Percentiles rank a stretch among this genome's conserved stretches.
phyloP scores from a whole-genome alignment of 2,888 invertebrate species.

The Lordiphosa andalusiaca region DNA sequence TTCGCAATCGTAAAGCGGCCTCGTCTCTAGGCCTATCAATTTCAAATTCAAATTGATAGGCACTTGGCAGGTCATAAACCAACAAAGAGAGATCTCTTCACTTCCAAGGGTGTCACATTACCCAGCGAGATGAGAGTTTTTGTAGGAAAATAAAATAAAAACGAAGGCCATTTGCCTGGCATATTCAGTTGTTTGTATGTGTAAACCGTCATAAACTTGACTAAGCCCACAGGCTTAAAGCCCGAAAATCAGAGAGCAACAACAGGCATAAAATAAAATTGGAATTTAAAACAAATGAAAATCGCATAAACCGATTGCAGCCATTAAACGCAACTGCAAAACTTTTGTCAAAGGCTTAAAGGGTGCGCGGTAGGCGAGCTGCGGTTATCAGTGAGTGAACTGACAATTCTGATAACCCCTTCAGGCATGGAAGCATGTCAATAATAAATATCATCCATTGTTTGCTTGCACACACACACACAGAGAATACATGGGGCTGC shows the following conservation, averaged over 20 bases:
- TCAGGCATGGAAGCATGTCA: slow-evolving; percentile 51
- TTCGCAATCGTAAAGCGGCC: slow-evolving; percentile 25
- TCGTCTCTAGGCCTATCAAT: slow-evolving; percentile 47
- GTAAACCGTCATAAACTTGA: slow-evolving; percentile 54
- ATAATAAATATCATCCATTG: slow-evolving; percentile 69
- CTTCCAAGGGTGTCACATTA: slow-evolving; percentile 22
- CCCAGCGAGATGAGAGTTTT: slow-evolving; percentile 26
- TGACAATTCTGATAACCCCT: slow-evolving; percentile 65
- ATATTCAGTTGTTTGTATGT: slow-evolving; percentile 19
- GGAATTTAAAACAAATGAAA: slow-evolving; percentile 56
- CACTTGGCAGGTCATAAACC: slow-evolving; percentile 54
- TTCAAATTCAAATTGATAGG: slow-evolving; percentile 40
- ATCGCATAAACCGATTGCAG: slow-evolving; percentile 47
- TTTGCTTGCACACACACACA: slow-evolving; percentile 43
- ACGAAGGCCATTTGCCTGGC: slow-evolving; percentile 24
- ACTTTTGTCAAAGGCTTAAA: slow-evolving; percentile 55
- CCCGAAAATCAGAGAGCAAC: slow-evolving; percentile 17
- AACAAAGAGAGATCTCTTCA: slow-evolving; percentile 20
- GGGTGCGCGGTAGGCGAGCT: slow-evolving; percentile 8
- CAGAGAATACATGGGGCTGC: slow-evolving; percentile 11
- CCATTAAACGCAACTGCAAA: slow-evolving; percentile 26
- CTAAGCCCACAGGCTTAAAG: slow-evolving; percentile 45
- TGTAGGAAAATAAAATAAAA: neutral
- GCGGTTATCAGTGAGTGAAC: slow-evolving; percentile 57
- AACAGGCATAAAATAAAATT: slow-evolving; percentile 30